phyloP scores from a whole-genome alignment of 1,140 invertebrate genomes.

The Anastrepha obliqua region DNA sequence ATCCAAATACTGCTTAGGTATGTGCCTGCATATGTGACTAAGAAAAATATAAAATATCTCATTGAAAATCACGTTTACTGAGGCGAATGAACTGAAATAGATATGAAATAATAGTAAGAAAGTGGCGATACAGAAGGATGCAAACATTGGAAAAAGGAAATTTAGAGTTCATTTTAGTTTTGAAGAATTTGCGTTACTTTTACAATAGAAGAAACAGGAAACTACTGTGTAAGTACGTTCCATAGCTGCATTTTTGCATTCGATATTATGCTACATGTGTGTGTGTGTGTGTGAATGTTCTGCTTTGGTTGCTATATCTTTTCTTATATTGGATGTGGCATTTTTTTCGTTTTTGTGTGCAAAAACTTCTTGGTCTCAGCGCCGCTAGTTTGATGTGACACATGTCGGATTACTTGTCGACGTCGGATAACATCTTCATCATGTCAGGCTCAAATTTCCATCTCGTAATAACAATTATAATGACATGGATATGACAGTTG shows the following conservation, averaged over 20 bases:
- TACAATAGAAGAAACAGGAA: neutral
- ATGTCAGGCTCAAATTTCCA: conserved; percentile 31
- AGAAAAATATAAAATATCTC: neutral
- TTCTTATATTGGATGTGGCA: no score
- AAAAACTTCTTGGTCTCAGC: neutral
- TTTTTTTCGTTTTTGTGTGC: no score
- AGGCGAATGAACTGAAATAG: no score
- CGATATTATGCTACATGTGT: no score
- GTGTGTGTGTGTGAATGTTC: no score
- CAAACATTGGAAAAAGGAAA: neutral
- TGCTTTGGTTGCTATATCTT: no score
- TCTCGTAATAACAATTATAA: neutral
- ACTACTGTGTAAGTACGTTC: neutral
- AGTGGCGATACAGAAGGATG: neutral
- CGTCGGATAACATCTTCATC: conserved; percentile 6
- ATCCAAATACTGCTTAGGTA: neutral
- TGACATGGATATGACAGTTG: conserved; percentile 18
- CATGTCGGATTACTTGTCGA: conserved; percentile 38
- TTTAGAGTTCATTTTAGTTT: no score
- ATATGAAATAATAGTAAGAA: neutral
- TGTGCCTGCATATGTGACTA: neutral
- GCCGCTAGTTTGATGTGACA: neutral
- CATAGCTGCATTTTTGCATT: neutral
- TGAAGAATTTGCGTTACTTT: no score
- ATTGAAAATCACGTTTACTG: neutral